Evolutionary conservation across 2,888 invertebrate genomes (phyloP).

Genomic region (Priocnemis perturbator): DNA sequence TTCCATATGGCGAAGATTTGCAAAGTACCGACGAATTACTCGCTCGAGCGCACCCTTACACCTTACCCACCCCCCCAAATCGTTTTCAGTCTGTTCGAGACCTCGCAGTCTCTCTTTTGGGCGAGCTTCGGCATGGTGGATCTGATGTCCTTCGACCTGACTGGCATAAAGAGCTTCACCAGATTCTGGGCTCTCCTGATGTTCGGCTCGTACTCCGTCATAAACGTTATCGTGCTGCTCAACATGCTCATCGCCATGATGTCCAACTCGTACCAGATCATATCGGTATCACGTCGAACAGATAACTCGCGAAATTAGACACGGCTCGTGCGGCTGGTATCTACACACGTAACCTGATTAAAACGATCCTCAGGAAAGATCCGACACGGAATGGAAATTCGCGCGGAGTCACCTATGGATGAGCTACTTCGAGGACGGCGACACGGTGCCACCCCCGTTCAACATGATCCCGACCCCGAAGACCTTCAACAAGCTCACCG

Average conservation of each 20-base stretch:
- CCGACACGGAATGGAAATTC: slow-evolving; percentile 98
- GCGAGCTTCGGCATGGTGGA: slow-evolving; percentile 98
- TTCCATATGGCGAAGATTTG: slow-evolving; percentile 91
- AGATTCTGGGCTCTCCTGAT: slow-evolving; percentile 97
- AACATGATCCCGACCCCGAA: slow-evolving; percentile 94
- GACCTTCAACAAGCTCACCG: slow-evolving; percentile 78
- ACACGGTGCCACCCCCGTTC: slow-evolving; percentile 95
- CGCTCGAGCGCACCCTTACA: not conserved
- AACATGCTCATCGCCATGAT: slow-evolving; percentile 99
- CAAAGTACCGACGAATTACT: slow-evolving; percentile 80
- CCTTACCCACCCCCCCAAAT: too few species aligned
- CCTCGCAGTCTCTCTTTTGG: slow-evolving; percentile 98
- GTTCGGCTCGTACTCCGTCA: slow-evolving; percentile 98
- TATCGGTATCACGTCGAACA: slow-evolving; percentile 83
- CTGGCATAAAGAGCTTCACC: slow-evolving; percentile 96
- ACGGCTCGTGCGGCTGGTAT: not conserved
- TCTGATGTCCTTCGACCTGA: slow-evolving; percentile 93
- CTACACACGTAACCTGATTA: not conserved
- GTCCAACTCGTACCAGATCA: slow-evolving; percentile 98
- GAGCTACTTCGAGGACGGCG: slow-evolving; percentile 95
- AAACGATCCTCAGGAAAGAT: slow-evolving; percentile 83
- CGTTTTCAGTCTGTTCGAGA: slow-evolving; percentile 91
- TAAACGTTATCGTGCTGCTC: slow-evolving; percentile 96
- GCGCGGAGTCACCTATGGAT: slow-evolving; percentile 97
- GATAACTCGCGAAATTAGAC: not conserved